Percentiles rank a stretch among this genome's conserved stretches.
These are phyloP conservation scores for Drosophila nigricruria DNA, from an alignment of 2,888 invertebrate species.

Conservation along the genomic window DNA sequence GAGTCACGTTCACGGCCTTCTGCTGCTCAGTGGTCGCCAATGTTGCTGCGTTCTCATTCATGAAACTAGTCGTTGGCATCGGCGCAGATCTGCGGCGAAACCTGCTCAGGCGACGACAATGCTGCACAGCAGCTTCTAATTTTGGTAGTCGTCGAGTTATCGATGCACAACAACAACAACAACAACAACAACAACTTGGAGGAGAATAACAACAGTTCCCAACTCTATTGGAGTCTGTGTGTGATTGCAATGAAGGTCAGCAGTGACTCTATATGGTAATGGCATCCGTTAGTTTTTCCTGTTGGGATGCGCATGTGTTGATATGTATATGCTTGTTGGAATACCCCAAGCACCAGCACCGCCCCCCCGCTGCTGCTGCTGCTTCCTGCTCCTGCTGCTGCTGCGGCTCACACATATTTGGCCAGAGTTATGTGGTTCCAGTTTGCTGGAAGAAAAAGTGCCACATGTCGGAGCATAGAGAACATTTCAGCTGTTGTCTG, in stretches of 20 bases:
- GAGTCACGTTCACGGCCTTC: slow-evolving; percentile 52
- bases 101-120: slow-evolving; percentile 64
- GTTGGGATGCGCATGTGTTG: slow-evolving; percentile 73
- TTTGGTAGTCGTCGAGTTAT: slow-evolving; percentile 65
- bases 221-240: slow-evolving; percentile 46
- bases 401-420: slow-evolving; percentile 52
- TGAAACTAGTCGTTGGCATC: slow-evolving; percentile 70
- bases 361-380: too few relatives aligned
- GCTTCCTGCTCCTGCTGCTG: slow-evolving; percentile 2
- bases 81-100: slow-evolving; percentile 49
- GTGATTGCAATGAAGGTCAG: slow-evolving; percentile 81
- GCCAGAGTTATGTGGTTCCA: slow-evolving; percentile 54
- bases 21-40: slow-evolving; percentile 11
- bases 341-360: slow-evolving; percentile 7
- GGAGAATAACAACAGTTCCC: slow-evolving; percentile 43
- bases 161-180: slow-evolving; percentile 38
- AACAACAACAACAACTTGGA: slow-evolving; percentile 17
- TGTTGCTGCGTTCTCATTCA: slow-evolving; percentile 68
- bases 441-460: slow-evolving; percentile 30
- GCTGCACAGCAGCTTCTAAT: slow-evolving; percentile 74
- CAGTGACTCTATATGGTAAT: slow-evolving; percentile 76
- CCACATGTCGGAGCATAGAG: slow-evolving; percentile 43
- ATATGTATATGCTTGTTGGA: slow-evolving; percentile 42
- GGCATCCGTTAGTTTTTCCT: slow-evolving; percentile 81
- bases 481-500: slow-evolving; percentile 18